Percentiles rank a stretch among this genome's conserved stretches.
Conservation (phyloP, 35 echinoderm and acorn worm species). For the Ophioderma brevispina region DNA sequence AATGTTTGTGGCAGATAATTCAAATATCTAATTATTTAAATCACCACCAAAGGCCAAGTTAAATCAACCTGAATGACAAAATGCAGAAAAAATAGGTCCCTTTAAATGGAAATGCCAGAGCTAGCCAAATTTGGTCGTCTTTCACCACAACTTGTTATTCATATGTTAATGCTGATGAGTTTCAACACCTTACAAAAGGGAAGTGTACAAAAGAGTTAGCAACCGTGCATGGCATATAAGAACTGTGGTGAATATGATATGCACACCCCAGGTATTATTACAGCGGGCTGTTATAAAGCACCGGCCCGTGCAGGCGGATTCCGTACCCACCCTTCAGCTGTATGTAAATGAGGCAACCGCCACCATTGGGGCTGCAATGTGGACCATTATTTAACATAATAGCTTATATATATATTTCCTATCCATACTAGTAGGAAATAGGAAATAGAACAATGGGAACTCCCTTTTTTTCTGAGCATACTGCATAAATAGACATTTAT, state of each 20-base stretch:
- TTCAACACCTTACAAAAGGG: not conserved
- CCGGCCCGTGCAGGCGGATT: not conserved
- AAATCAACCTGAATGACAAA: not conserved
- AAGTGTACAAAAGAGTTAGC: not conserved
- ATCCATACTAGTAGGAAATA: too few species aligned
- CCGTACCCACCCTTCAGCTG: not conserved
- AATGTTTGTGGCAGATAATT: too few species aligned
- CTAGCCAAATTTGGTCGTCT: too few species aligned
- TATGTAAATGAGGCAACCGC: not conserved
- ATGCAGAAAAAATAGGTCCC: not conserved
- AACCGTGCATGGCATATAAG: not conserved
- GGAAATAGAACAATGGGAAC: too few species aligned
- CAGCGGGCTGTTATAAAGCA: not conserved
- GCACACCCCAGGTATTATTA: not conserved
- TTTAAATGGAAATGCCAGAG: not conserved
- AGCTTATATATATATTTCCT: too few species aligned
- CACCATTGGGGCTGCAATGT: too few species aligned
- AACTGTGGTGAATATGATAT: not conserved
- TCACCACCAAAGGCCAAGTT: not conserved
- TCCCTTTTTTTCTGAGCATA: too few species aligned
- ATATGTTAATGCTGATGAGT: not conserved
- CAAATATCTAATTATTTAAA: constrained; percentile 11
- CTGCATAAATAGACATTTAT: too few species aligned
- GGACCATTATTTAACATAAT: too few species aligned
- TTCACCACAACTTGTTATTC: not conserved